Conservation (phyloP, 2,113 vertebrate genomes). For the Albula goreensis region DNA sequence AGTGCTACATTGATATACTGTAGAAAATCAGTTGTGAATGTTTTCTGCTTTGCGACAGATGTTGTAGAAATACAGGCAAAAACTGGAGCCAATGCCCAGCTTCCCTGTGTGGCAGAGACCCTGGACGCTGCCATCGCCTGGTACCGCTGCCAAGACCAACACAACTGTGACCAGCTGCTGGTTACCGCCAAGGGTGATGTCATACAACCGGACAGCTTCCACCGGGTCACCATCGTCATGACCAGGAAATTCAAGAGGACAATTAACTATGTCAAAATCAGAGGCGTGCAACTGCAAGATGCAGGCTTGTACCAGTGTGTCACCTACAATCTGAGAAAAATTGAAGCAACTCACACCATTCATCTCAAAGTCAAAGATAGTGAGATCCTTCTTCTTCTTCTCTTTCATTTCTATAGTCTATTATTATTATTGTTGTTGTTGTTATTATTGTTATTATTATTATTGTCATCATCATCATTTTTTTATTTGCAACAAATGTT, state of each 20-base stretch:
- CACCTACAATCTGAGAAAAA: background rate
- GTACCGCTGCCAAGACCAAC: background rate
- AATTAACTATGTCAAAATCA: background rate
- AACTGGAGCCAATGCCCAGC: background rate
- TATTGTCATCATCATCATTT: background rate
- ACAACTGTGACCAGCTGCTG: background rate
- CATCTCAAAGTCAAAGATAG: background rate
- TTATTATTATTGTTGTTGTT: background rate
- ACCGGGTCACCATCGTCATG: background rate
- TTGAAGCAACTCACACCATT: background rate
- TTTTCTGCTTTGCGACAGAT: background rate
- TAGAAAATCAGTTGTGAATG: too few relatives aligned
- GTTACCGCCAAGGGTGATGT: background rate
- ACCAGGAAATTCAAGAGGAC: background rate
- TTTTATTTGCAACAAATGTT: background rate
- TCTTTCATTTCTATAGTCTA: background rate
- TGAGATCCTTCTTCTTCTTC: background rate
- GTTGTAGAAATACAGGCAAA: background rate
- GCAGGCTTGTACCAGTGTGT: slow-evolving; percentile 1
- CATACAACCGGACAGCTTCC: background rate
- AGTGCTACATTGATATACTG: too few relatives aligned
- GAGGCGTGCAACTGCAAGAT: background rate
- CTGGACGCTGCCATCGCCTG: background rate
- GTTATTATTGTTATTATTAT: background rate
- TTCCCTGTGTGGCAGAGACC: background rate